phyloP scores from a whole-genome alignment of 2,113 vertebrate species.

The Ciconia maguari region DNA sequence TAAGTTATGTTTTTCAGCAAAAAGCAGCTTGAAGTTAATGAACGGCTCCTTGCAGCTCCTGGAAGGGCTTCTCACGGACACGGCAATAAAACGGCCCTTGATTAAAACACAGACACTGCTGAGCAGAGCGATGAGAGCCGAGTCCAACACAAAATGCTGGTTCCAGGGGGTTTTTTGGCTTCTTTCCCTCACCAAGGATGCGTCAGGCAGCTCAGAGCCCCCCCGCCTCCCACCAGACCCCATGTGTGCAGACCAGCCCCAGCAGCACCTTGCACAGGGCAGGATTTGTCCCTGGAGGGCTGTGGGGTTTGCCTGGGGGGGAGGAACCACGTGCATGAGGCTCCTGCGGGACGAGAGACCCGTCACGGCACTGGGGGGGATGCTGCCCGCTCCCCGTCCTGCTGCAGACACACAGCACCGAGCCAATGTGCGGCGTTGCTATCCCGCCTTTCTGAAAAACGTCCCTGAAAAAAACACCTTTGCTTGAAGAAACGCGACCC shows the following conservation, averaged over 20 bases:
- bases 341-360: not conserved
- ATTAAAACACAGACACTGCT: not conserved
- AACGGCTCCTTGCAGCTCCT: not conserved
- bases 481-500: not conserved
- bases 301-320: not conserved
- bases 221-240: not conserved
- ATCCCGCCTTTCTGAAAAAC: not conserved
- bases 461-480: not conserved
- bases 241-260: not conserved
- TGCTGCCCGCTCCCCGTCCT: not conserved
- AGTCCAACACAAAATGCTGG: not conserved
- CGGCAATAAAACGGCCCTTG: not conserved
- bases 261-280: not conserved
- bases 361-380: too few relatives aligned
- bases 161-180: not conserved
- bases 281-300: not conserved
- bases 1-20: not conserved
- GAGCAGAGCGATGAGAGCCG: not conserved
- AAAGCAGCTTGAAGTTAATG: not conserved
- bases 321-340: not conserved
- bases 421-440: accelerated
- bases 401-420: not conserved
- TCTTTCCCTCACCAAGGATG: not conserved
- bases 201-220: not conserved
- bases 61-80: not conserved